Evolutionary conservation across 1,140 invertebrate species (phyloP).

Genomic region (Littorina saxatilis): DNA sequence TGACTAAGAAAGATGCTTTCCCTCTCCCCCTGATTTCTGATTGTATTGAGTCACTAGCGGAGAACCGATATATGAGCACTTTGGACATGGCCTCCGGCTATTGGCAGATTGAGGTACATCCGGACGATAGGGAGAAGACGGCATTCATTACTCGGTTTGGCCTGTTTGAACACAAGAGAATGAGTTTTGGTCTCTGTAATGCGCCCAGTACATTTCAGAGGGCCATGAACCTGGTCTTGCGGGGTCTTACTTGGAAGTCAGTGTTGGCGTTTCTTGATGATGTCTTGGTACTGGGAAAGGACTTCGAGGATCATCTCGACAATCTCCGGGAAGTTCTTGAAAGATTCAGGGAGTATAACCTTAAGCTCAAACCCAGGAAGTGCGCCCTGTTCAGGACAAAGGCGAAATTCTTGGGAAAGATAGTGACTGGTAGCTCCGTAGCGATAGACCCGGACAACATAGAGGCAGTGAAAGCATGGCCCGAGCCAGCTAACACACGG

Average conservation of each 20-base stretch:
- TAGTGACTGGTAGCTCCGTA: neutral
- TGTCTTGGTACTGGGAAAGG: slow-evolving; percentile 8
- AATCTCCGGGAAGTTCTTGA: slow-evolving; percentile 25
- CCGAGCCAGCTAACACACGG: neutral
- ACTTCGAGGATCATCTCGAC: neutral
- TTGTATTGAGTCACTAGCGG: slow-evolving; percentile 41
- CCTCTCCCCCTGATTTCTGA: slow-evolving; percentile 78
- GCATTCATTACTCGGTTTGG: slow-evolving; percentile 50
- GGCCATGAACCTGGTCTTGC: slow-evolving; percentile 16
- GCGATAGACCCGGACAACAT: too few relatives aligned
- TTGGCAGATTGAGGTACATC: slow-evolving; percentile 40
- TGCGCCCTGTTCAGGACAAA: slow-evolving; percentile 17
- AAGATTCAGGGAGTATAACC: slow-evolving; percentile 3
- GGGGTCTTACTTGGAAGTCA: slow-evolving; percentile 19
- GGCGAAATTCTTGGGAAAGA: slow-evolving; percentile 3
- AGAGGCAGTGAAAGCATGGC: too few relatives aligned
- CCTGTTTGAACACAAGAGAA: slow-evolving; percentile 38
- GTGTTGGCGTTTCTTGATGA: slow-evolving; percentile 36
- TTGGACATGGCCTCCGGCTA: slow-evolving; percentile 37
- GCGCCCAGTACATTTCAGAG: slow-evolving; percentile 22
- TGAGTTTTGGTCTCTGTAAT: slow-evolving; percentile 50
- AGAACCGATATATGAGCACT: slow-evolving; percentile 32
- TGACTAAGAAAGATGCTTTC: slow-evolving; percentile 75
- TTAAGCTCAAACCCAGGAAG: slow-evolving; percentile 32
- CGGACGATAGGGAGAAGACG: slow-evolving; percentile 44